Percentiles rank a stretch among this genome's conserved stretches.
These are phyloP conservation scores for Gallinago solitaria DNA, from an alignment of 2,797 vertebrate species.

Conservation along the genomic window DNA sequence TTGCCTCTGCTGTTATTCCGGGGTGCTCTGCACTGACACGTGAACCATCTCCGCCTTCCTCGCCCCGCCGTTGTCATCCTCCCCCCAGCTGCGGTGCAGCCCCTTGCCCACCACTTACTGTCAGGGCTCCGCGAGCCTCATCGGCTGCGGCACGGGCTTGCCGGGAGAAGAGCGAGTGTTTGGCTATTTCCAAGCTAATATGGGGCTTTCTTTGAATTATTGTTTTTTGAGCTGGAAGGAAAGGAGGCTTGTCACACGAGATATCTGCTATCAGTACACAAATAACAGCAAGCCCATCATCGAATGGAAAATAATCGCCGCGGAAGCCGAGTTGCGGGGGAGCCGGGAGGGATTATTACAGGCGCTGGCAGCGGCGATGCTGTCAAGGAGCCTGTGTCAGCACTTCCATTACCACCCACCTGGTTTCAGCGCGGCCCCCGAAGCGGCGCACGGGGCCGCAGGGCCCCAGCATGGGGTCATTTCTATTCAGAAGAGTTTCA, in stretches of 20 bases:
- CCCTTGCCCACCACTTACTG: conserved; percentile 22
- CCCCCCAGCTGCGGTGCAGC: background rate
- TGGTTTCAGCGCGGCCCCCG: background rate
- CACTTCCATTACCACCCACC: conserved; percentile 68
- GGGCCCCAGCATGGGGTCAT: background rate
- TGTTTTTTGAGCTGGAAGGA: conserved; percentile 71
- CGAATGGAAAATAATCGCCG: conserved; percentile 61
- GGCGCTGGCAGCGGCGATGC: conserved; percentile 29
- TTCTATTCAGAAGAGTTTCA: conserved; percentile 65
- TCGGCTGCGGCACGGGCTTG: rapidly evolving
- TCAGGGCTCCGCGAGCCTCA: background rate
- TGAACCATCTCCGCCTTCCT: background rate
- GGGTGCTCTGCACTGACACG: background rate
- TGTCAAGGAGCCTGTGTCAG: conserved; percentile 69
- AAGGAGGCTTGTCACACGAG: conserved; percentile 64
- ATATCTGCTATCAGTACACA: conserved; percentile 74
- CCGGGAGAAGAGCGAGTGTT: background rate
- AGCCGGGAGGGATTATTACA: conserved; percentile 60
- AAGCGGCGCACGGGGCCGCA: rapidly evolving
- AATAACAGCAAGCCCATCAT: conserved; percentile 69
- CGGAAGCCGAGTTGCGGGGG: conserved; percentile 32
- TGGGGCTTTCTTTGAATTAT: conserved; percentile 61
- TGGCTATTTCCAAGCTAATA: conserved; percentile 61
- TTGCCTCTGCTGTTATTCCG: background rate
- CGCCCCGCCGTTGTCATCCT: background rate